A percentile compares a stretch with the other conserved stretches of the same genome.
Conservation (phyloP, 1,140 invertebrate species). For the Scaptomyza graminum region DNA sequence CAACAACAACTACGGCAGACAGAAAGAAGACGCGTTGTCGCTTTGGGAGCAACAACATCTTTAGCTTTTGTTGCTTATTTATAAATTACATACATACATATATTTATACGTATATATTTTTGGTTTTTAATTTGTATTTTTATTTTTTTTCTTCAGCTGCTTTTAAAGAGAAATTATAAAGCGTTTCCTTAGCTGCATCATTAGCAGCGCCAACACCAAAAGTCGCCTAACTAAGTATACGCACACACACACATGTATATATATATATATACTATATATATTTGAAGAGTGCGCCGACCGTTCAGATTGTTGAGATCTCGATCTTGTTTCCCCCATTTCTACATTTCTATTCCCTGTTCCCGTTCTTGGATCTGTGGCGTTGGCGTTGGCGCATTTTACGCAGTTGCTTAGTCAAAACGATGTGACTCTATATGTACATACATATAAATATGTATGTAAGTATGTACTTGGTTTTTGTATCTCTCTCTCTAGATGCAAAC, state of each 20-base stretch:
- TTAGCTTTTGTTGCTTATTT: conserved; percentile 63
- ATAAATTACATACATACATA: conserved; percentile 36
- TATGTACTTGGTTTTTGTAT: conserved; percentile 18
- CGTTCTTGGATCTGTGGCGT: conserved; percentile 38
- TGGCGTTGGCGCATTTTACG: conserved; percentile 78
- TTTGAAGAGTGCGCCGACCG: conserved; percentile 32
- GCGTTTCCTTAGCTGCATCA: conserved; percentile 82
- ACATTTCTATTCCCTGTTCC: not conserved
- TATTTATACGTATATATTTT: conserved; percentile 21
- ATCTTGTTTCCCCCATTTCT: conserved; percentile 10
- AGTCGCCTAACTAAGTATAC: conserved; percentile 73
- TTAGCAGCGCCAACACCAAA: conserved; percentile 82
- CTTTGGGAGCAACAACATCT: conserved; percentile 68
- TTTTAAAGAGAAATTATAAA: conserved; percentile 83
- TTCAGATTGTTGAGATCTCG: conserved; percentile 38
- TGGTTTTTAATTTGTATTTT: conserved; percentile 16
- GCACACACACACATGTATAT: conserved; percentile 4
- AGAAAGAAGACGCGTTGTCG: conserved; percentile 6
- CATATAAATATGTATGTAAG: conserved; percentile 5
- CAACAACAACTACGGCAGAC: not conserved
- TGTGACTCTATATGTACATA: conserved; percentile 51
- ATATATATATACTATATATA: conserved; percentile 53
- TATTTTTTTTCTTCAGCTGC: conserved; percentile 45
- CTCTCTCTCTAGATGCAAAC: conserved; percentile 39
- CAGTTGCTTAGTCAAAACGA: conserved; percentile 75